A percentile compares a stretch with the other conserved stretches of the same genome.
Conservation (phyloP, 2,888 invertebrate species). For the Synergus japonicus region DNA sequence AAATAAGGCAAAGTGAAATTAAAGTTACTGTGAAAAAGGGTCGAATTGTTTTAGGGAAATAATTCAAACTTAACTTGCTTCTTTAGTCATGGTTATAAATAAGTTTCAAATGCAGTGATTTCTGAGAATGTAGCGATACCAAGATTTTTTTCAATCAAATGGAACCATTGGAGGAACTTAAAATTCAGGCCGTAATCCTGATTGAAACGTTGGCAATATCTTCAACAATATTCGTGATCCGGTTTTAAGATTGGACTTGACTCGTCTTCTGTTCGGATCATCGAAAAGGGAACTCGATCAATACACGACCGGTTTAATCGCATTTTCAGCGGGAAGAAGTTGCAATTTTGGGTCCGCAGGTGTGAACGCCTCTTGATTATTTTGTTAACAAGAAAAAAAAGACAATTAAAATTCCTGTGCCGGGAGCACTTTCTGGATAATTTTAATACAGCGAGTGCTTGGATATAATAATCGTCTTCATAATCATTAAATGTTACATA, state of each 20-base stretch:
- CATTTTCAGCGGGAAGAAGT: slow-evolving; percentile 18
- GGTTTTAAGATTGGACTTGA: slow-evolving; percentile 28
- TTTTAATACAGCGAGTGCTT: too few species aligned
- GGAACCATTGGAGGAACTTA: neutral
- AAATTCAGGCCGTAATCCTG: slow-evolving; percentile 15
- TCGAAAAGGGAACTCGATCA: slow-evolving; percentile 37
- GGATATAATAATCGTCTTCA: too few species aligned
- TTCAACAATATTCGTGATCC: slow-evolving; percentile 34
- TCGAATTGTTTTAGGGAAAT: neutral
- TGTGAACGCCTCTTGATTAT: slow-evolving; percentile 3
- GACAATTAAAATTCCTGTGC: neutral
- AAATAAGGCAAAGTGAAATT: neutral
- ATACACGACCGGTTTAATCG: slow-evolving; percentile 37
- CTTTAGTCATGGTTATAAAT: too few species aligned
- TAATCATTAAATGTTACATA: too few species aligned
- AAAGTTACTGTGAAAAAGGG: neutral
- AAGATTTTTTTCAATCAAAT: slow-evolving; percentile 7
- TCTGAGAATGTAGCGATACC: neutral
- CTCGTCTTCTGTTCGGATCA: slow-evolving; percentile 35
- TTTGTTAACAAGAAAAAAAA: neutral
- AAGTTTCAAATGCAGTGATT: neutral
- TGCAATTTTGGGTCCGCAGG: slow-evolving; percentile 13
- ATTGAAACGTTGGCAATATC: slow-evolving; percentile 40
- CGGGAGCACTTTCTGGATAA: neutral
- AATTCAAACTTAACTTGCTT: neutral